Conservation (phyloP, 2,888 invertebrate species). For the Tachina grossa region DNA sequence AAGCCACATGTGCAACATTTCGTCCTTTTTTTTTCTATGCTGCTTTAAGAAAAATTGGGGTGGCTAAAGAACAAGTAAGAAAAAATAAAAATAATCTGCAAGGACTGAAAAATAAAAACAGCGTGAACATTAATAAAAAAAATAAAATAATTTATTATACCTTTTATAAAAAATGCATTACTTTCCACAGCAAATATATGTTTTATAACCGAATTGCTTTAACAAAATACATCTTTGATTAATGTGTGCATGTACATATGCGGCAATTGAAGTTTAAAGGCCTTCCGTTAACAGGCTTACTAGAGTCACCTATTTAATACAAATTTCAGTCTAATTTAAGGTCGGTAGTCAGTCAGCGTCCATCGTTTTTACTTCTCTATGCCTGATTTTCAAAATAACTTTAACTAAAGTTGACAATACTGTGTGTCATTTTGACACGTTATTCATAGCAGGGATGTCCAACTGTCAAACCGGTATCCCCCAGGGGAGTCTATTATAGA, state of each 20-base stretch:
- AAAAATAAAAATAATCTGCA: constrained; percentile 15
- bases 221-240: constrained; percentile 9
- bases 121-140: constrained; percentile 20
- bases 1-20: constrained; percentile 67
- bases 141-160: constrained; percentile 64
- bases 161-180: constrained; percentile 65
- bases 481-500: too few relatives aligned
- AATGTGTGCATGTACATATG: constrained; percentile 1
- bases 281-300: too few relatives aligned
- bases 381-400: too few relatives aligned
- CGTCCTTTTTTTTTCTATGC: neutral
- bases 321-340: too few relatives aligned
- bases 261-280: too few relatives aligned
- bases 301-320: too few relatives aligned
- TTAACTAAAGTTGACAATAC: too few relatives aligned
- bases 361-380: too few relatives aligned
- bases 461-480: too few relatives aligned
- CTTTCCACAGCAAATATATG: constrained; percentile 19
- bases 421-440: neutral
- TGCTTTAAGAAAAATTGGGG: neutral
- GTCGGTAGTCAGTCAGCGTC: too few relatives aligned
- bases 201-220: constrained; percentile 39
- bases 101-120: neutral
- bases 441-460: too few relatives aligned
- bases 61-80: neutral